Percentiles rank a stretch among this genome's conserved stretches.
phyloP scores from a whole-genome alignment of 2,888 invertebrate genomes.

The Monochamus alternatus region DNA sequence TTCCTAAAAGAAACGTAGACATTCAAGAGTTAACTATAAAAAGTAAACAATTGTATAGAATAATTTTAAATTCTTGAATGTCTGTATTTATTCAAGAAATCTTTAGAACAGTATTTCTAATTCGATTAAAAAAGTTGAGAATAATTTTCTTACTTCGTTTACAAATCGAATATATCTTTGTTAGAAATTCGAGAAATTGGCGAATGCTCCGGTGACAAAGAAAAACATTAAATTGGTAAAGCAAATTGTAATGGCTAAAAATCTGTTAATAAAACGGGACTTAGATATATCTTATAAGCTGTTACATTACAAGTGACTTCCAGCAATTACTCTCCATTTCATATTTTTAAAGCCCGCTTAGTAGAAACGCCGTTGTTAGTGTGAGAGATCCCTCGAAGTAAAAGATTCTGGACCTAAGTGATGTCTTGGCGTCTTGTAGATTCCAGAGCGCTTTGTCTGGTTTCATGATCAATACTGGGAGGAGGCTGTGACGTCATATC shows the following conservation, averaged over 20 bases:
- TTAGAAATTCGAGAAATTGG: constrained; percentile 14
- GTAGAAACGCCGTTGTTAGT: constrained; percentile 12
- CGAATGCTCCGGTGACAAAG: constrained; percentile 15
- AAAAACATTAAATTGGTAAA: background rate
- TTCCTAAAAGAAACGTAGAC: no score
- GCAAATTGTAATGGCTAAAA: background rate
- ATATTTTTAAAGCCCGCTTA: constrained; percentile 17
- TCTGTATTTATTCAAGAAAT: no score
- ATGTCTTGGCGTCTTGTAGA: constrained; percentile 50
- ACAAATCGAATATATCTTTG: no score
- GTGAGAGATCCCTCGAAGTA: constrained; percentile 18
- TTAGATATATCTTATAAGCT: background rate
- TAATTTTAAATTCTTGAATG: no score
- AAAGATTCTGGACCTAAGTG: constrained; percentile 31
- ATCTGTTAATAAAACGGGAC: background rate
- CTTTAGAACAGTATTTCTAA: no score
- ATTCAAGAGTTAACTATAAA: no score
- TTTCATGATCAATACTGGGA: constrained; percentile 69
- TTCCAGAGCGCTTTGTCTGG: constrained; percentile 52
- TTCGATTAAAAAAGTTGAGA: no score
- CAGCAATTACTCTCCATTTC: constrained; percentile 2
- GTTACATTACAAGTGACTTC: constrained; percentile 4
- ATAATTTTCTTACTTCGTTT: no score
- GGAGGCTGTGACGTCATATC: constrained; percentile 71
- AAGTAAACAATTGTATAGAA: no score